phyloP scores from a whole-genome alignment of 2,797 vertebrate genomes.

The Peromyscus attwateri region DNA sequence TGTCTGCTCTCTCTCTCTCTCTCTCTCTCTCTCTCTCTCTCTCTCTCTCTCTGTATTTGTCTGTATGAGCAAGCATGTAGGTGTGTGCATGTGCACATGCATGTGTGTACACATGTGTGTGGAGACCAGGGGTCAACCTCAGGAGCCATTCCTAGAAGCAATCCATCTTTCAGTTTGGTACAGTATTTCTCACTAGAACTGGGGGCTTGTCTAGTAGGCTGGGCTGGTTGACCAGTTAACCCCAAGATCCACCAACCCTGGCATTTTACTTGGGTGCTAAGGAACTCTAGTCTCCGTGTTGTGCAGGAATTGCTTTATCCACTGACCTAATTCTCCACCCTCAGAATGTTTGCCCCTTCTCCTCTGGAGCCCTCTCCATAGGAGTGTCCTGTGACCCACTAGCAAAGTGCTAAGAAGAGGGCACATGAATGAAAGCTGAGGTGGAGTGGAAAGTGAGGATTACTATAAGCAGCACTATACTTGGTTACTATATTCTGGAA shows the following conservation, averaged over 20 bases:
- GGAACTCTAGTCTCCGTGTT: neutral
- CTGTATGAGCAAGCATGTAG: neutral
- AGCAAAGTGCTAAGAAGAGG: fast-evolving
- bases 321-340: neutral
- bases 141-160: neutral
- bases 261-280: neutral
- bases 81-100: neutral
- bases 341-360: no score
- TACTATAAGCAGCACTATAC: fast-evolving
- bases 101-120: neutral
- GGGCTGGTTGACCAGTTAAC: neutral
- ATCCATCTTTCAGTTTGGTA: neutral
- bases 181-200: neutral
- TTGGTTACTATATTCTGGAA: fast-evolving
- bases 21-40: no score
- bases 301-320: neutral
- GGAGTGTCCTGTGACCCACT: no score
- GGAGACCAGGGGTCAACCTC: no score
- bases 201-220: neutral
- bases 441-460: no score
- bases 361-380: neutral
- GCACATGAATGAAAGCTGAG: fast-evolving
- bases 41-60: neutral
- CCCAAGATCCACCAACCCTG: neutral
- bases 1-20: neutral